phyloP scores from a whole-genome alignment of 2,797 vertebrate species.

The Chelonia mydas region DNA sequence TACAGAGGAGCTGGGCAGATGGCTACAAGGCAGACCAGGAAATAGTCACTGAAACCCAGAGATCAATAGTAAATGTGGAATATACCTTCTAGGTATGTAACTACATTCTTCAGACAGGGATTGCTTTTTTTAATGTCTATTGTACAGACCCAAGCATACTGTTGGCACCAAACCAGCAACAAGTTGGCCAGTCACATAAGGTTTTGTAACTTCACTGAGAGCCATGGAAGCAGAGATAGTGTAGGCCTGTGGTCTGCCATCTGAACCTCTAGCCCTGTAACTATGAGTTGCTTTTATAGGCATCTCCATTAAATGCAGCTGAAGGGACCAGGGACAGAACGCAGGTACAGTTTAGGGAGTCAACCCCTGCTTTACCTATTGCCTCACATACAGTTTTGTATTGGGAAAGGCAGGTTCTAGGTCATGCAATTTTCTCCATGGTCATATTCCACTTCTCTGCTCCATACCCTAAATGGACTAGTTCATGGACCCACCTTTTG shows the following conservation, averaged over 20 bases:
- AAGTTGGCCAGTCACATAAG: not conserved
- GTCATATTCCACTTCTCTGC: not conserved
- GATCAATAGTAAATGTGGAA: not conserved
- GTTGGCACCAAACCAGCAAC: not conserved
- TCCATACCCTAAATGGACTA: not conserved
- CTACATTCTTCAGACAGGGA: not conserved
- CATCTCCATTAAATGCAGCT: not conserved
- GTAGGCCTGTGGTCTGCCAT: not conserved
- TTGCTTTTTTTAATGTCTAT: not conserved
- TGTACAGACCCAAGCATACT: not conserved
- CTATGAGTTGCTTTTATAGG: not conserved
- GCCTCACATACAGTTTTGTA: not conserved
- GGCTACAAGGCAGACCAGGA: not conserved
- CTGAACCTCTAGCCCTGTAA: not conserved
- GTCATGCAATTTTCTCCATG: not conserved
- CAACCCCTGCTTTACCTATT: not conserved
- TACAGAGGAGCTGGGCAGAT: not conserved
- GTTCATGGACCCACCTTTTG: not conserved
- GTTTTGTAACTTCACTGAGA: not conserved
- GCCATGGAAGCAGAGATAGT: not conserved
- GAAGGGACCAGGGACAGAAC: not conserved
- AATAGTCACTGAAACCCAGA: not conserved
- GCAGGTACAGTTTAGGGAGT: not conserved
- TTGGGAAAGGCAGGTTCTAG: not conserved
- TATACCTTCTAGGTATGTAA: not conserved